Evolutionary conservation across 2,888 invertebrate species (phyloP).

Genomic region (Cantharis nigra): DNA sequence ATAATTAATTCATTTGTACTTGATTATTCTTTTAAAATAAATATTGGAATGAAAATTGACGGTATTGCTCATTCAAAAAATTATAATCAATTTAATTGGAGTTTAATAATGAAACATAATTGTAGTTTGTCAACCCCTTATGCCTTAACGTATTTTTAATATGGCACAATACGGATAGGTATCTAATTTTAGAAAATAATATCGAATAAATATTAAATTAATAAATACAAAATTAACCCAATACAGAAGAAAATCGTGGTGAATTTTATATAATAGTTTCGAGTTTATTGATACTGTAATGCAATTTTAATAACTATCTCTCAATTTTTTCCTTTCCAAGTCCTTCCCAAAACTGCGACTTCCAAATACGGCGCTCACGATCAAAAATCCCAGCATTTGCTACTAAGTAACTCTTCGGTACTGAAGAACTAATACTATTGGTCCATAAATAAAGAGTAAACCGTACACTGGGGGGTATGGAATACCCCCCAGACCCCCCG

Average conservation of each 20-base stretch:
- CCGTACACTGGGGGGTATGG: no score
- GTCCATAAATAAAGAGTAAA: no score
- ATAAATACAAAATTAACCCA: not conserved
- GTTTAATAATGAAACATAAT: not conserved
- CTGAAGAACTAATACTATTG: no score
- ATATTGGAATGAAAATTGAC: not conserved
- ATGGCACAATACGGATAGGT: not conserved
- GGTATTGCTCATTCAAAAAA: not conserved
- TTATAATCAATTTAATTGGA: not conserved
- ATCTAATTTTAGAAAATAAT: not conserved
- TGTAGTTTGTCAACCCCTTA: not conserved
- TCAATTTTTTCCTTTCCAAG: no score
- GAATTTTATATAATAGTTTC: not conserved
- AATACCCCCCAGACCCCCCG: no score
- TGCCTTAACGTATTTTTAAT: not conserved
- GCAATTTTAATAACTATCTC: not conserved
- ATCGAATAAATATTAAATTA: not conserved
- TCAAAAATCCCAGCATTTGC: no score
- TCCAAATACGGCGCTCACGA: no score
- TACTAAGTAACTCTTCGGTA: no score
- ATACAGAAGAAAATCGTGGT: not conserved
- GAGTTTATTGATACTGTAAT: not conserved
- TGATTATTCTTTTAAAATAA: not conserved
- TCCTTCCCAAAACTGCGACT: no score
- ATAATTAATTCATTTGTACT: not conserved